Evolutionary conservation across 2,888 invertebrate genomes (phyloP), one percentile per base, ranked within the genome.

Genomic region (Myopa testacea): DNA sequence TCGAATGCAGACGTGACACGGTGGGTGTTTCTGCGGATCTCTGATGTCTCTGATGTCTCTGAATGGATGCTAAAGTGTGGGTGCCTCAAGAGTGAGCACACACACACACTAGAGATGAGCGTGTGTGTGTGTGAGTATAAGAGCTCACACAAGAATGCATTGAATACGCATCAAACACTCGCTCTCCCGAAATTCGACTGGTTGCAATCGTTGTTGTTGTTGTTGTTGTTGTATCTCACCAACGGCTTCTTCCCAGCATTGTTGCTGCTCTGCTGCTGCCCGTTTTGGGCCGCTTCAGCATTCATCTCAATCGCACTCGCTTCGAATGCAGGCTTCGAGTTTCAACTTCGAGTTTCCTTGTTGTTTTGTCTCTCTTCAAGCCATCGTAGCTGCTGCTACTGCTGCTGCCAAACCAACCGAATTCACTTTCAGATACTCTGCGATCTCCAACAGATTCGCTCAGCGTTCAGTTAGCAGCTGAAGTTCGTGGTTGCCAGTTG

Each of bases 401-500:
- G 55, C n/a, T 12, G 55, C 10, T 8, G 55, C 55, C 8, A 55
- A 55, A 79, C 81, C 81, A 82, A 78, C 82, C 82, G 82, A 82
- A 80, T 63, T 81, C 82, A 84, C 87, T 86, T 86, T 86, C 87
- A 87, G 87, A 86, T 84, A 86, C 83, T 83, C 70, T 26, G 45
- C 12, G 63, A 40, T 70, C 38, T 62, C 50, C 37, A 60, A 5
- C 50, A n/a, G 26, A n/a, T 58, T 40, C 58, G 62, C 65, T 62
- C n/a, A 55, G 45, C 40, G 45, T 58, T 78, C 71, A 75, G 78
- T 75, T 78, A 71, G 69, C 78, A 38, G 70, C 50, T 55, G 34
- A 14, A 58, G 50, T 67, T 67, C n/a, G 68, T 65, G 76, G 68
- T 45, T 34, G 73, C 63, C 62, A 65, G 74, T 52, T 67, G 76